Evolutionary conservation across 1,140 invertebrate species (phyloP).

Genomic region (Drosophila kurseongensis): DNA sequence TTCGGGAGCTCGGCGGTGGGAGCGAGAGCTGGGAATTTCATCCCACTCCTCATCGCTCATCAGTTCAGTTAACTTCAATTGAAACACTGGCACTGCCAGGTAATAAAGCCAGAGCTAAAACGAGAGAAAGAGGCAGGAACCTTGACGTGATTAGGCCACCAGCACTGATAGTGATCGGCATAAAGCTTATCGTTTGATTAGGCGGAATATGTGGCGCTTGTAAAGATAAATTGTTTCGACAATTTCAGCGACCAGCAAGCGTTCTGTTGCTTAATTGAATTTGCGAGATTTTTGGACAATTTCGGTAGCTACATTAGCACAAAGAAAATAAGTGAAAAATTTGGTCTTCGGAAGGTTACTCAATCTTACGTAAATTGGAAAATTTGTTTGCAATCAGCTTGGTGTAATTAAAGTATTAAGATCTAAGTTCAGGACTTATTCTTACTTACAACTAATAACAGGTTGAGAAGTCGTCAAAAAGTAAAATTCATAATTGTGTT

Average conservation of each 20-base stretch:
- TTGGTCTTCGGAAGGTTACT: background rate
- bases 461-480: too few species aligned
- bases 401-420: too few species aligned
- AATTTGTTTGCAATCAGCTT: too few species aligned
- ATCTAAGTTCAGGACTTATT: too few species aligned
- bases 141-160: slow-evolving; percentile 50
- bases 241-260: slow-evolving; percentile 26
- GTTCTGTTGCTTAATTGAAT: slow-evolving; percentile 54
- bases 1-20: slow-evolving; percentile 1
- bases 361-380: background rate
- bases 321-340: background rate
- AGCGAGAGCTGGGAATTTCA: slow-evolving; percentile 27
- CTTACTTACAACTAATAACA: too few species aligned
- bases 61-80: slow-evolving; percentile 51
- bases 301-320: slow-evolving; percentile 29
- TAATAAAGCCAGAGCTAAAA: slow-evolving; percentile 14
- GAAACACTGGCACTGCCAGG: slow-evolving; percentile 27
- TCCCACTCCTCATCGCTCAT: slow-evolving; percentile 26
- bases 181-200: slow-evolving; percentile 81
- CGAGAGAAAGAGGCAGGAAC: slow-evolving; percentile 34
- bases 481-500: too few species aligned
- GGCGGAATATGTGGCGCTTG: slow-evolving; percentile 50
- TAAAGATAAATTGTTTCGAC: slow-evolving; percentile 65
- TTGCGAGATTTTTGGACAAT: slow-evolving; percentile 37
- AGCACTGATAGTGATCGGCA: slow-evolving; percentile 59